A percentile compares a stretch with the other conserved stretches of the same genome.
phyloP scores from a whole-genome alignment of 37 sponge, comb jelly and placozoan genomes.

The Chondrilla cf. caribensis region DNA sequence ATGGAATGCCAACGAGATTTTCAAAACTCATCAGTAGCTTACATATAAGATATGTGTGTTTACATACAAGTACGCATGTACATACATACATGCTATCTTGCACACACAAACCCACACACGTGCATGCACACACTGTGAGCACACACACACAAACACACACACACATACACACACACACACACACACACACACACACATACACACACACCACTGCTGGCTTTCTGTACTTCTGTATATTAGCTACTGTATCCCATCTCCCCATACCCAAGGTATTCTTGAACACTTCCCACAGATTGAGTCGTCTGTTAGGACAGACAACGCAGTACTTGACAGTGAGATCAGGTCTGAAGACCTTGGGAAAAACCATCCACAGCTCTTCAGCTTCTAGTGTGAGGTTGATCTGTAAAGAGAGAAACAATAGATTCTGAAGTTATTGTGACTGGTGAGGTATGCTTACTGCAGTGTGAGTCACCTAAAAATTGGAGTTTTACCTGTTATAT shows the following conservation, averaged over 20 bases:
- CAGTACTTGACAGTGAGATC: slow-evolving; percentile 19
- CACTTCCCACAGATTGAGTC: slow-evolving; percentile 15
- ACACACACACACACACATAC: not conserved
- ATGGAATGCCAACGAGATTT: no score
- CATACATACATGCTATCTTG: not conserved
- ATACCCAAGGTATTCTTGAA: slow-evolving; percentile 14
- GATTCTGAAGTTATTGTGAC: no score
- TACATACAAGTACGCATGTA: slow-evolving; percentile 15
- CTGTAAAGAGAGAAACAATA: slow-evolving; percentile 10
- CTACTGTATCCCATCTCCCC: slow-evolving; percentile 35
- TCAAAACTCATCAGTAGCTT: no score
- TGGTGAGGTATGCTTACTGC: no score
- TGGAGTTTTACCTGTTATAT: no score
- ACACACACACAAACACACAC: no score
- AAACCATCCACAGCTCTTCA: slow-evolving; percentile 36
- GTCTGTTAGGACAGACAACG: slow-evolving; percentile 47
- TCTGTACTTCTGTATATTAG: slow-evolving; percentile 32
- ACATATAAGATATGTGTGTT: no score
- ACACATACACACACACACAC: no score
- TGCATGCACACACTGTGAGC: no score
- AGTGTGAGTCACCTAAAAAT: no score
- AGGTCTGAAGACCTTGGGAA: slow-evolving; percentile 33
- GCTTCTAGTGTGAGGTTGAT: slow-evolving; percentile 62
- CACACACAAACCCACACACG: no score
- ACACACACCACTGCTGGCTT: not conserved